Percentiles rank a stretch among this genome's conserved stretches.
These are phyloP conservation scores for Vesta saturnalis DNA, from an alignment of 2,888 invertebrate species.

Conservation along the genomic window DNA sequence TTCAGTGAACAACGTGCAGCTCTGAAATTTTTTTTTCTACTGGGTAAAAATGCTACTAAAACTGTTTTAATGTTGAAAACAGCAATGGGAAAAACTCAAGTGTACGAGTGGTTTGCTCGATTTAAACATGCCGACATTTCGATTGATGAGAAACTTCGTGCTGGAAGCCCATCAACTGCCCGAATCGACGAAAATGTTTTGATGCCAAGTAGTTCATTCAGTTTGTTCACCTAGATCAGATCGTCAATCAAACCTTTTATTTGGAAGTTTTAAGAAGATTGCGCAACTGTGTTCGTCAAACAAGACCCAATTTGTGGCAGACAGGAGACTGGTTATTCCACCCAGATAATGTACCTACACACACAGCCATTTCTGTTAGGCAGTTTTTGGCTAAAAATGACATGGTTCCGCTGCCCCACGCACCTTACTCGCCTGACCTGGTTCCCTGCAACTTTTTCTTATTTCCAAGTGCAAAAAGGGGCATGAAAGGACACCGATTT, in stretches of 20 bases:
- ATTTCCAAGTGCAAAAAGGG: too few species aligned
- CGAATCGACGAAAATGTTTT: background rate
- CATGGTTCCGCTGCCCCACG: too few species aligned
- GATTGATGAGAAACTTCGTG: background rate
- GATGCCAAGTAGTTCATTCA: background rate
- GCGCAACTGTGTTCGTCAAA: too few species aligned
- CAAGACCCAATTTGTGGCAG: too few species aligned
- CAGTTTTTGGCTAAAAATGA: background rate
- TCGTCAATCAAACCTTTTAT: too few species aligned
- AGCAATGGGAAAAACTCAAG: background rate
- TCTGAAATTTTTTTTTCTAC: background rate
- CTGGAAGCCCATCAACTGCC: background rate
- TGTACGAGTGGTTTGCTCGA: background rate
- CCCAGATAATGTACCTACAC: background rate
- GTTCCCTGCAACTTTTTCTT: background rate
- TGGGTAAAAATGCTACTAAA: too few species aligned
- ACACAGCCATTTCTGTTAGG: too few species aligned
- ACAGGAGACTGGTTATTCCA: background rate
- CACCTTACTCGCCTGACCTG: background rate
- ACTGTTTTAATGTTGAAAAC: too few species aligned
- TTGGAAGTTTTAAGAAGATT: background rate
- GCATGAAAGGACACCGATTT: too few species aligned
- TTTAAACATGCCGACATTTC: background rate
- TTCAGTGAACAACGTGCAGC: background rate
- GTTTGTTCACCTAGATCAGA: background rate